phyloP scores from a whole-genome alignment of 2,113 vertebrate genomes.

The Rattus rattus region DNA sequence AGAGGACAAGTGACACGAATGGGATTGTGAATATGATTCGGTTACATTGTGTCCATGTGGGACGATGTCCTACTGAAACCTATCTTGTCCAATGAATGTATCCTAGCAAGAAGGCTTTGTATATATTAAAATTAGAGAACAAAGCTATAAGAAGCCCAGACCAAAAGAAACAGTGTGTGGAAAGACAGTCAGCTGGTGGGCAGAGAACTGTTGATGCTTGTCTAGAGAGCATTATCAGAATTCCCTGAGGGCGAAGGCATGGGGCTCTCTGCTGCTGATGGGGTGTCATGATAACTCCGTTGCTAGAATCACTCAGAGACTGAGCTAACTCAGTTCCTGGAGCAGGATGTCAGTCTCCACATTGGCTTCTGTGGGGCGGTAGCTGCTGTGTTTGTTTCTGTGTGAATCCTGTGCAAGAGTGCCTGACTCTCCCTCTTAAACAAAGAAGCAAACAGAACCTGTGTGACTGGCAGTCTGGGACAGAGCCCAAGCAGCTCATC shows the following conservation, averaged over 20 bases:
- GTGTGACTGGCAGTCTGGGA: neutral
- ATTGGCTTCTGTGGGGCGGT: neutral
- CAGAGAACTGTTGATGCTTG: neutral
- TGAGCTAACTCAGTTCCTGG: neutral
- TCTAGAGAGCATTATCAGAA: neutral
- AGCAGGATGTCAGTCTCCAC: neutral
- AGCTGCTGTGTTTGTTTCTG: constrained; percentile 23
- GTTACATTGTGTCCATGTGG: neutral
- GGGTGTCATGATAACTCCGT: neutral
- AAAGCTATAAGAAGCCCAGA: neutral
- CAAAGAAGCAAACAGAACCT: constrained; percentile 5
- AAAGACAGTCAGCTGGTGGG: neutral
- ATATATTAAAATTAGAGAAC: neutral
- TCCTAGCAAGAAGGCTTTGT: neutral
- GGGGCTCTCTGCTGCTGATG: neutral
- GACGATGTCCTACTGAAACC: too few species aligned
- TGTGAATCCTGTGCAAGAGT: neutral
- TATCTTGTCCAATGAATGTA: neutral
- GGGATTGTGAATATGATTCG: neutral
- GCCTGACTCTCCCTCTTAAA: constrained; percentile 15
- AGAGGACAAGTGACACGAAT: neutral
- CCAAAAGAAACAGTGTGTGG: neutral
- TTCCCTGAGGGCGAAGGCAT: neutral
- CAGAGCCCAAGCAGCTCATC: neutral
- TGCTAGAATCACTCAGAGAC: neutral